A percentile compares a stretch with the other conserved stretches of the same genome.
phyloP scores from a whole-genome alignment of 2,797 vertebrate species.

The Anas capensis region DNA sequence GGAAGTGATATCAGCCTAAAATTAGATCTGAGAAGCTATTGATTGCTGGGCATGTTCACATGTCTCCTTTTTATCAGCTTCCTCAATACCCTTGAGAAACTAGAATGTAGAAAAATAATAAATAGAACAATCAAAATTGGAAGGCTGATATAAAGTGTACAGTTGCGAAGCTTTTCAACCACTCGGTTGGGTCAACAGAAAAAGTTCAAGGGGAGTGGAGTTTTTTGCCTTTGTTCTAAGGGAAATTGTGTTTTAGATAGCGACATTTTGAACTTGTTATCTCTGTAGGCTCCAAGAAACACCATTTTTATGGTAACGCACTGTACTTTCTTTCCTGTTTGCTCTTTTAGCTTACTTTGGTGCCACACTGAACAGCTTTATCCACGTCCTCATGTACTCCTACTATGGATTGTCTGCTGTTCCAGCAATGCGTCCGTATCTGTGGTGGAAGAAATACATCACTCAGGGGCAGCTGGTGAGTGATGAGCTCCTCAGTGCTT shows the following conservation, averaged over 20 bases:
- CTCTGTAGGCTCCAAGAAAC: background rate
- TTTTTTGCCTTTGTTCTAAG: background rate
- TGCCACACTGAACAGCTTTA: constrained; percentile 93
- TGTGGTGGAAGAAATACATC: constrained; percentile 99
- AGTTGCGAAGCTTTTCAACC: background rate
- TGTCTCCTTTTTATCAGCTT: background rate
- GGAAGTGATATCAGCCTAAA: background rate
- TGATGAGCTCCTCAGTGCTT: background rate
- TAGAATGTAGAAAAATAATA: background rate
- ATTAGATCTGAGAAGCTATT: background rate
- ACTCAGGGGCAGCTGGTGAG: constrained; percentile 97
- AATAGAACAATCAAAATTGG: background rate
- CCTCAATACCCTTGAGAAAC: constrained; percentile 7
- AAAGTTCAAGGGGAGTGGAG: background rate
- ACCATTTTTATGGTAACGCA: constrained; percentile 5
- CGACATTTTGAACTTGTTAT: constrained; percentile 21
- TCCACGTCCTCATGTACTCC: constrained; percentile 98
- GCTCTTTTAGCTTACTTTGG: constrained; percentile 90
- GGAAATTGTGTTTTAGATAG: constrained; percentile 17
- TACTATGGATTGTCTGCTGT: constrained; percentile 95
- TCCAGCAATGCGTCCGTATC: constrained; percentile 92
- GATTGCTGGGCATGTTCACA: background rate
- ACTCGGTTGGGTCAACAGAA: background rate
- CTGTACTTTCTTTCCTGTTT: background rate
- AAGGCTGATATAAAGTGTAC: background rate